These are phyloP conservation scores for Fopius arisanus DNA, from an alignment of 1,140 invertebrate genomes.

Conservation along the genomic window DNA sequence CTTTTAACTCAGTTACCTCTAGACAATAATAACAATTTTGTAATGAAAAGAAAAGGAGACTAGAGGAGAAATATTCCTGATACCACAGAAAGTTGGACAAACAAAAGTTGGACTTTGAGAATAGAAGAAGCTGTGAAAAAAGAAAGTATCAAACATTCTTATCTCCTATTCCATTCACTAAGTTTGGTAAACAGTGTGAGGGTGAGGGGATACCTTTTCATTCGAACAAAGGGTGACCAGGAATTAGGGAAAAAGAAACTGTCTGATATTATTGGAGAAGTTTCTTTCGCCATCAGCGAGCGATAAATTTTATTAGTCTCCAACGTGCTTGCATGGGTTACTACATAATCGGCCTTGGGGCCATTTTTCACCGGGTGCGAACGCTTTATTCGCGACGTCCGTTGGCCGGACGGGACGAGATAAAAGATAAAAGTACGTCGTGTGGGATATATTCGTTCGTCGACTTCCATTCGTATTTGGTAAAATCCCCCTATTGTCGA, in stretches of 20 bases:
- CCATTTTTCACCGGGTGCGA: constrained; percentile 29
- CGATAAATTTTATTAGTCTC: constrained; percentile 30
- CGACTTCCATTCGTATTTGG: neutral
- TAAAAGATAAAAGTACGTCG: constrained; percentile 32
- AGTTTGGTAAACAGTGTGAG: neutral
- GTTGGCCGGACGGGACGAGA: constrained; percentile 23
- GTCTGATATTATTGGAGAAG: neutral
- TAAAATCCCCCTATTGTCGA: constrained; percentile 4
- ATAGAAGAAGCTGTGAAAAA: neutral
- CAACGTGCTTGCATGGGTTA: constrained; percentile 17
- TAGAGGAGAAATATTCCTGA: neutral
- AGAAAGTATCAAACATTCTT: neutral
- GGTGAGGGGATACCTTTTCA: neutral
- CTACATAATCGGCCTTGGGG: constrained; percentile 21
- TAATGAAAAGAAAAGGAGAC: neutral
- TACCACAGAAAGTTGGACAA: neutral
- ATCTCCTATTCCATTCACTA: neutral
- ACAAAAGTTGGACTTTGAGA: neutral
- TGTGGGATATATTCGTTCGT: constrained; percentile 3
- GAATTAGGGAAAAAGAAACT: neutral
- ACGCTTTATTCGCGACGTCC: constrained; percentile 27
- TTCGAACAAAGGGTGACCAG: neutral
- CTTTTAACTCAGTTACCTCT: neutral
- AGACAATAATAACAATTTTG: neutral
- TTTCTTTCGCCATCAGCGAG: constrained; percentile 9